Evolutionary conservation across 2,888 invertebrate species (phyloP), one percentile per base, ranked within the genome.

Genomic region (Pachydiplax longipennis): DNA sequence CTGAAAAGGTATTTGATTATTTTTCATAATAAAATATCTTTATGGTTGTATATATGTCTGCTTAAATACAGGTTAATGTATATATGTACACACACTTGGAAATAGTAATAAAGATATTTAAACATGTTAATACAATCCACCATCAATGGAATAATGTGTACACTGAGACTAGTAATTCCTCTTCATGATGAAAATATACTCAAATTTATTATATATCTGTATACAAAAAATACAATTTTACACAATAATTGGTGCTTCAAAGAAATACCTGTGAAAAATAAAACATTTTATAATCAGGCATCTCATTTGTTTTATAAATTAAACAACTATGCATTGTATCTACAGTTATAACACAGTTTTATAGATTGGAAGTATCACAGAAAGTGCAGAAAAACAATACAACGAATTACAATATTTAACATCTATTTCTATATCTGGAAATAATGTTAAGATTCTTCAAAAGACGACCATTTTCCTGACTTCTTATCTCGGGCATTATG

Each of bases 251-350:
- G 87, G 87, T 87, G 61, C 87, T 87, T 87, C 12, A n/a, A 73
- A 73, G 73, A 87, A 87, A 87, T 87, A 87, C 87, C 61, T 61
- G n/a, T 87, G 87, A 87, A 87, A 87, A 87, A 87, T 87, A 87
- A 87, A 87, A n/a, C 53, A 87, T 87, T 87, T 87, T 87, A 65
- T 87, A 87, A 87, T 65, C 58, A 58, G 61, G n/a, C 61, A 61
- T 40, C 35, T 65, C 40, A 87, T n/a, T 35, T 37, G 53, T 37
- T 65, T 61, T n/a, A 87, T 87, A 87, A 87, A 22, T 87, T 87
- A 87, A 87, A 65, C n/a, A 31, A 61, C 31, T 61, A 37, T 87
- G 37, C 37, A 87, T 65, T 61, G 37, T 61, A 87, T 65, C 37
- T 37, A 61, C 40, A 58, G 65, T 37, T 65, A 61, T 65, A 61